Base-by-base conservation (phyloP, 2,888 invertebrate genomes). In the Acrobasis suavella region DNA sequence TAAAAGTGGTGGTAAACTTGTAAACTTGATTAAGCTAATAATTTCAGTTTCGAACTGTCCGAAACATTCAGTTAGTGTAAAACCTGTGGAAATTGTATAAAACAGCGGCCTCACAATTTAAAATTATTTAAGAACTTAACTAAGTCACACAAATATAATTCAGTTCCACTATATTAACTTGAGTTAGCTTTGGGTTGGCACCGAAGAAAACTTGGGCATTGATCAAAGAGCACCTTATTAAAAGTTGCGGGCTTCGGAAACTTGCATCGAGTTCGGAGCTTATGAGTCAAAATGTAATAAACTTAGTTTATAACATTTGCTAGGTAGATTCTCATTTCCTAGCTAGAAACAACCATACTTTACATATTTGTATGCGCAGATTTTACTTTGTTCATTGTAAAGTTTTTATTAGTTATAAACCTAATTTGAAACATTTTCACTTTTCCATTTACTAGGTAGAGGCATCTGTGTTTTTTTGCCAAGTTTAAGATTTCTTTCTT, bases 131-230 rank as follows among this genome's bases (percentile, higher is more conserved):
- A 56, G 6, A 56, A 42, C 56, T 42, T 56, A 56, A 56, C 56
- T 46, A 56, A 55, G 54, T 55, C 10, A 56, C 56, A 56, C 56
- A 42, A 42, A 42, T 56, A 56, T 59, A 64, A 68, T 68, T 52
- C 68, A 50, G 65, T 64, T 66, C 64, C 50, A 63, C 55, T 65
- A 64, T 66, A 55, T 56, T 65, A 64, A 64, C 37, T 64, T 64
- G 50, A 58, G 54, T 63, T 1, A 38, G 66, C 64, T 39, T 60
- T 55, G 6, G 37, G 16, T 8, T 32, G 38, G n/a, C 38, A 38
- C 37, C 8, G 16, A 38, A 38, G 56, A 46, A 56, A 42, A 42
- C 56, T 56, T 37, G 3, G 51, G n/a, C 32, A 58, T 56, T 55
- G 16, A 22, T 37, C 49, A 54, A 16, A 38, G 54, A 38, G 15